Percentiles rank a stretch among this genome's conserved stretches.
Evolutionary conservation across 2,888 invertebrate species (phyloP).

Genomic region (Mythimna vitellina): DNA sequence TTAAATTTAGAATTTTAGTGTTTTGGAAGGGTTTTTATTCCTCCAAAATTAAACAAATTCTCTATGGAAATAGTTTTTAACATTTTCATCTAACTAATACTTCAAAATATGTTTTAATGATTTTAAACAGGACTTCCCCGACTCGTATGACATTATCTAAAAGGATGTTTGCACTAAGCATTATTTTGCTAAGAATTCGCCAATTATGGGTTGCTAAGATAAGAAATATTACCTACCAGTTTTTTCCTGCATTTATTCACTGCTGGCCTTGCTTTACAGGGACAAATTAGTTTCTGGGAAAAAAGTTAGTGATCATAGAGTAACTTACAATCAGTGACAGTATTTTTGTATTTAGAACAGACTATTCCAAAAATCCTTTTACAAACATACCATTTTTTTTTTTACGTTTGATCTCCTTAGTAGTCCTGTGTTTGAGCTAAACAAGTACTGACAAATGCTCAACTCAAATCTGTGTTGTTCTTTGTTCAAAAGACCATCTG

Average conservation of each 20-base stretch:
- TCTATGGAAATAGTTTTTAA: not conserved
- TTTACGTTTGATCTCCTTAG: no score
- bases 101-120: not conserved
- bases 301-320: no score
- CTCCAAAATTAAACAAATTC: not conserved
- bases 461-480: no score
- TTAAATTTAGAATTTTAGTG: slow-evolving; percentile 17
- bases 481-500: no score
- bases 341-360: no score
- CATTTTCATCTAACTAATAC: not conserved
- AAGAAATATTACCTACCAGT: not conserved
- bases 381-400: no score
- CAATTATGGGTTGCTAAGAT: not conserved
- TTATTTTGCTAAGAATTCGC: not conserved
- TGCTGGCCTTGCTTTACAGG: not conserved
- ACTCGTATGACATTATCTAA: not conserved
- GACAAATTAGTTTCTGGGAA: not conserved
- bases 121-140: not conserved
- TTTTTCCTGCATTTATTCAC: not conserved
- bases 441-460: no score
- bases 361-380: no score
- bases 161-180: not conserved
- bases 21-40: not conserved
- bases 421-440: no score
- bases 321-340: no score